Evolutionary conservation across 1,140 invertebrate species (phyloP).

Genomic region (Mizuhopecten yessoensis): DNA sequence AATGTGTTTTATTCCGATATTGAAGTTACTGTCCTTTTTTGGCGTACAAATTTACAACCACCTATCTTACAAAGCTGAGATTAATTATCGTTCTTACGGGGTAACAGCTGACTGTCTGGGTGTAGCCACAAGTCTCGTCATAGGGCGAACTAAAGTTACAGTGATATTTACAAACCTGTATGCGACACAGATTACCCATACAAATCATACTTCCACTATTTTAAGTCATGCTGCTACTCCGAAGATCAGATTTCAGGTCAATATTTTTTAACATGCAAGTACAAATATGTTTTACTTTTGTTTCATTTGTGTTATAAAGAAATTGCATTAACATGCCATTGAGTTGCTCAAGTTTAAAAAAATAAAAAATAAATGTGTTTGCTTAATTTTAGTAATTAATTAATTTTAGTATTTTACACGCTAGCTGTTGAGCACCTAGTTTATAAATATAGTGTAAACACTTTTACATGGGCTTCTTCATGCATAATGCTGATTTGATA

Average conservation of each 20-base stretch:
- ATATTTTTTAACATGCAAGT: neutral
- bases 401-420: too few species aligned
- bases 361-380: neutral
- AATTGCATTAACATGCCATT: neutral
- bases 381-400: too few species aligned
- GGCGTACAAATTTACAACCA: neutral
- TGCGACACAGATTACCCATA: neutral
- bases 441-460: too few species aligned
- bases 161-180: neutral
- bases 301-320: neutral
- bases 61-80: neutral
- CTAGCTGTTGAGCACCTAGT: too few species aligned
- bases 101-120: neutral
- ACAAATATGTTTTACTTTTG: neutral
- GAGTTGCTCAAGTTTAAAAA: constrained; percentile 21
- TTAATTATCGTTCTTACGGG: neutral
- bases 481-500: neutral
- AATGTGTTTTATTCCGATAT: neutral
- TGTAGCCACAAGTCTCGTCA: neutral
- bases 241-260: neutral
- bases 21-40: too few species aligned
- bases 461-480: neutral
- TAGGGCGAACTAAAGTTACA: neutral
- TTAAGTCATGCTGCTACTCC: neutral
- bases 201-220: neutral